Evolutionary conservation across 2,888 invertebrate genomes (phyloP).

Genomic region (Drosophila acutilabella): DNA sequence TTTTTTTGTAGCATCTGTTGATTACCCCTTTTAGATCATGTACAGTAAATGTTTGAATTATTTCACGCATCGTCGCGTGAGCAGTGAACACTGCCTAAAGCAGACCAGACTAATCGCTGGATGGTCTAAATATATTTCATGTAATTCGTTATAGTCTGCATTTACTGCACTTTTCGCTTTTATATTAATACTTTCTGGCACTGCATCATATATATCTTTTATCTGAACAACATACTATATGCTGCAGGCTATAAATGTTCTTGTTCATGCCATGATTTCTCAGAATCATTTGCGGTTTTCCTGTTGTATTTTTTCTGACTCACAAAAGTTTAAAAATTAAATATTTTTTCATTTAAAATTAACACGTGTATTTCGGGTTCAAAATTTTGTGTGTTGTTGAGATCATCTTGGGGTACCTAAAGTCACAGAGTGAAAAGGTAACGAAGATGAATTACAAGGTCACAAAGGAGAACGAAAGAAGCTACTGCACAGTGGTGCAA

Average conservation of each 20-base stretch:
- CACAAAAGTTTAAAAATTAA: slow-evolving; percentile 1
- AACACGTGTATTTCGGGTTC: slow-evolving; percentile 33
- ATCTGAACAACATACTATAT: slow-evolving; percentile 5
- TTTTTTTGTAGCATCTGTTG: slow-evolving; percentile 2
- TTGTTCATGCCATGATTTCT: slow-evolving; percentile 15
- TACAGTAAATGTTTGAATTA: slow-evolving; percentile 35
- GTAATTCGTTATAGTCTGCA: background rate
- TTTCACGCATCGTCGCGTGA: slow-evolving; percentile 57
- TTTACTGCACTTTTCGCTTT: background rate
- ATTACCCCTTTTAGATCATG: background rate
- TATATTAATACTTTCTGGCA: slow-evolving; percentile 40
- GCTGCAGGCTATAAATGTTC: background rate
- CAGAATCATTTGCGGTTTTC: slow-evolving; percentile 17
- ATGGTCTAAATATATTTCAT: background rate
- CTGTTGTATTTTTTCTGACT: slow-evolving; percentile 1
- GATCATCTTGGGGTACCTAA: slow-evolving; percentile 22
- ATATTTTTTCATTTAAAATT: background rate
- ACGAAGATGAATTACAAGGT: slow-evolving; percentile 16
- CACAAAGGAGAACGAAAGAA: slow-evolving; percentile 19
- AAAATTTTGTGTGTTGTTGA: slow-evolving; percentile 23
- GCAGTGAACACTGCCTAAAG: slow-evolving; percentile 2
- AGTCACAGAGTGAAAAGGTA: slow-evolving; percentile 9
- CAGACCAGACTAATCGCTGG: no score
- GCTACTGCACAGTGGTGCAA: background rate
- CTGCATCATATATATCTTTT: slow-evolving; percentile 19